Evolutionary conservation across 2,113 vertebrate species (phyloP), one percentile per base, ranked within the genome.

Genomic region (Agelaius phoeniceus): DNA sequence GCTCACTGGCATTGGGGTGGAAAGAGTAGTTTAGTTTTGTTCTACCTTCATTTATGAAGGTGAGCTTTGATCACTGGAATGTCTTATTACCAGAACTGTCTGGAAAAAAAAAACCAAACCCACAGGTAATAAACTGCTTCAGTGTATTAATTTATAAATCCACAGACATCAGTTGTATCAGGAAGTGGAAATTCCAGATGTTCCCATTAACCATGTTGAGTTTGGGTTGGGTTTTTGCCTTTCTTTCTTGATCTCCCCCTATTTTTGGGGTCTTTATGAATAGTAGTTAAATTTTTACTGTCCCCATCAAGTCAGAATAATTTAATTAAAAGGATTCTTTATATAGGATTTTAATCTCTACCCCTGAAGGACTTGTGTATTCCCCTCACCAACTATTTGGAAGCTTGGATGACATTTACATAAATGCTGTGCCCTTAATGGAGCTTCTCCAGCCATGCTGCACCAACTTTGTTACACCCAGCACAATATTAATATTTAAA

Each of bases 401-500:
- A 69, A 82, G 44, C 41, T 37, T 61, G 20, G 14, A 54, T 27
- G 49, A 41, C 15, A 59, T 81, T 77, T 86, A 59, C 7, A n/a
- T 48, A 89, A 63, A n/a, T 21, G 2, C 26, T 74, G 39, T 63
- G 8, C 0, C 33, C 57, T 87, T 73, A 73, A 65, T 43, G 20
- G 43, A 73, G 12, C 33, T 94, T 79, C 79, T 75, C 63, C 28
- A 66, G 59, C 14, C 44, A 30, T 8, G 31, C 24, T 76, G 37
- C 67, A 79, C 39, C 51, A 84, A 59, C 17, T 65, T 48, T 67
- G 26, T 37, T 89, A 57, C 35, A 84, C 33, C 17, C 76, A 93
- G 41, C 37, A 65, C 41, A 66, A 31, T 23, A 73, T 63, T 77
- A 83, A 69, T 68, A 88, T 67, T 93, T 84, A 84, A 93, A 93